These are phyloP conservation scores for Zapus hudsonius DNA, from an alignment of 2,113 vertebrate genomes.

Conservation along the genomic window DNA sequence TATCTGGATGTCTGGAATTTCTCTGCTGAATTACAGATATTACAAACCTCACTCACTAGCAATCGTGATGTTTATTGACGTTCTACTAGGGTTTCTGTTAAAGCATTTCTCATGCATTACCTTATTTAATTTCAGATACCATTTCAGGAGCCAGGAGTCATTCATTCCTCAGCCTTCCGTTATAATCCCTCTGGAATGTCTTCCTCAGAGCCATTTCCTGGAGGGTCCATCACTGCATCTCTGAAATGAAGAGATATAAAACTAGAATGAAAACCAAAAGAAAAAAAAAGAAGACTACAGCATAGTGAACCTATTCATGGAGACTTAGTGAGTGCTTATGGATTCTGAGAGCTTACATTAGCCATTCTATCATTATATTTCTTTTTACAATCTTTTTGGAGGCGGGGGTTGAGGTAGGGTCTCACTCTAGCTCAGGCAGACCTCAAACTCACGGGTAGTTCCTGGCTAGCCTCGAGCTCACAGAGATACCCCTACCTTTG, in stretches of 20 bases:
- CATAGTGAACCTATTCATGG: not conserved
- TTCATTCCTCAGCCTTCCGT: conserved; percentile 8
- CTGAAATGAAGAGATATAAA: not conserved
- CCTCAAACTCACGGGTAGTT: too few relatives aligned
- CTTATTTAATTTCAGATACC: conserved; percentile 41
- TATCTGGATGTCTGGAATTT: not conserved
- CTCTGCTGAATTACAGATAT: not conserved
- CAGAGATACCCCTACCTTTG: too few relatives aligned
- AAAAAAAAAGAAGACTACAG: too few relatives aligned
- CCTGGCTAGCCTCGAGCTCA: too few relatives aligned
- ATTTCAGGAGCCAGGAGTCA: not conserved
- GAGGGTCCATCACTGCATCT: not conserved
- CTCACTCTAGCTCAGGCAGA: too few relatives aligned
- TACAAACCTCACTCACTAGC: not conserved
- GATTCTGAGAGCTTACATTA: not conserved
- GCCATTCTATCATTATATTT: not conserved
- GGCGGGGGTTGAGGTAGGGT: too few relatives aligned
- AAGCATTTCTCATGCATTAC: not conserved
- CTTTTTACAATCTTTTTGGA: too few relatives aligned
- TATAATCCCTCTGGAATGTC: not conserved
- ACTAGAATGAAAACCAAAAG: not conserved
- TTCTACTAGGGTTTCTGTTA: not conserved
- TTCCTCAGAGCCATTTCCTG: not conserved
- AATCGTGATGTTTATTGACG: not conserved
- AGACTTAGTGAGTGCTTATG: not conserved